A percentile compares a stretch with the other conserved stretches of the same genome.
Evolutionary conservation across 2,113 vertebrate species (phyloP).

Genomic region (Hystrix cristata): DNA sequence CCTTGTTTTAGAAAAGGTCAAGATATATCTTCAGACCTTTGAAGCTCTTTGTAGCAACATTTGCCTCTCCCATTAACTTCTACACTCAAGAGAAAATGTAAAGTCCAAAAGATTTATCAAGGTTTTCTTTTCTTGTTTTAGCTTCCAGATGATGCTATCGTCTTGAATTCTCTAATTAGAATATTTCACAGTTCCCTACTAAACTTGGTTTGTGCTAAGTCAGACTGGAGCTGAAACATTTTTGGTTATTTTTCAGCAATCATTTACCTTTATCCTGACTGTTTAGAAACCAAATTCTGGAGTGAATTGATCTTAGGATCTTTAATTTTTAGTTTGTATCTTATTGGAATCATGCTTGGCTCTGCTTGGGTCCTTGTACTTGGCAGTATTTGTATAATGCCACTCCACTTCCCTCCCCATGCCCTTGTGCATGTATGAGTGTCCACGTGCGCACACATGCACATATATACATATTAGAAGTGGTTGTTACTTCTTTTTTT

Average conservation of each 20-base stretch:
- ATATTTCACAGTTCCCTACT: neutral
- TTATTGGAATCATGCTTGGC: neutral
- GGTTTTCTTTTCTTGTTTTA: slow-evolving; percentile 44
- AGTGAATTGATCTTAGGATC: neutral
- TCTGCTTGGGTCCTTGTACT: neutral
- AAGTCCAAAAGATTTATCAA: neutral
- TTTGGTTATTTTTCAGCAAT: neutral
- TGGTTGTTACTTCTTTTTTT: neutral
- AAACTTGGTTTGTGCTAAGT: neutral
- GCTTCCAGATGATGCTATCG: neutral
- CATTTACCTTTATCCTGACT: neutral
- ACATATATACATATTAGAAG: neutral
- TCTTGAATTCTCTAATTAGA: slow-evolving; percentile 28
- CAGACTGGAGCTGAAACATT: neutral
- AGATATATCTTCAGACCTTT: neutral
- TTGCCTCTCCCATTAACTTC: neutral
- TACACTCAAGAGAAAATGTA: neutral
- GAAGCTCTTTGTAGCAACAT: neutral
- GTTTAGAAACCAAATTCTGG: neutral
- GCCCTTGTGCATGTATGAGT: fast-evolving
- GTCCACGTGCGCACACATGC: fast-evolving
- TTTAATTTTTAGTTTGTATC: neutral
- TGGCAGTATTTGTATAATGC: neutral
- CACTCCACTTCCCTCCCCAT: neutral
- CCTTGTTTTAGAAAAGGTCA: neutral